These are phyloP conservation scores for Erethizon dorsatum DNA, from an alignment of 2,797 vertebrate species.

Conservation along the genomic window DNA sequence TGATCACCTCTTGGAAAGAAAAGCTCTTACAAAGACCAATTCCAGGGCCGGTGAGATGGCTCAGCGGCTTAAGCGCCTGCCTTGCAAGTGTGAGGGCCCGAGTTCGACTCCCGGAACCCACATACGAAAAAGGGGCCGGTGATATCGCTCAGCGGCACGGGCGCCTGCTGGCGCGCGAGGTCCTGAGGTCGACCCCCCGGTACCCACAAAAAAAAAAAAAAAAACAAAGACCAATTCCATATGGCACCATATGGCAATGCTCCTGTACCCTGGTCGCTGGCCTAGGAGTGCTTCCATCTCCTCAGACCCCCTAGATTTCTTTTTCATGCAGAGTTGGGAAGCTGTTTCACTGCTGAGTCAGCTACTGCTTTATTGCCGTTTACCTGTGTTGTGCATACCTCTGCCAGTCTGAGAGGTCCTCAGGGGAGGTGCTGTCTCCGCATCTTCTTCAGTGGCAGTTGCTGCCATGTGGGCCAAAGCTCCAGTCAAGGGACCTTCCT, in stretches of 20 bases:
- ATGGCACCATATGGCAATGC: not conserved
- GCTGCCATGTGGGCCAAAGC: fast-evolving
- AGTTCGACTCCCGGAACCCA: no score
- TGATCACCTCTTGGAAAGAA: slow-evolving; percentile 18
- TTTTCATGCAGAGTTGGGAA: no score
- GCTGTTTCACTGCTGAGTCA: not conserved
- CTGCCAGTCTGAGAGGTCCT: not conserved
- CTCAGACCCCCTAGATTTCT: not conserved
- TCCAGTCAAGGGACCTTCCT: not conserved
- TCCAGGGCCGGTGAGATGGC: no score
- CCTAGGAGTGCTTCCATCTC: not conserved
- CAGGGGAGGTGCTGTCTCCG: not conserved
- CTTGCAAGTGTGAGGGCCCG: no score
- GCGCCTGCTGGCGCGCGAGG: no score
- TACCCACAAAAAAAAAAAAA: no score
- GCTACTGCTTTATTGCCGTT: not conserved
- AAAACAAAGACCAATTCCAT: not conserved
- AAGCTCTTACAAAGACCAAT: not conserved
- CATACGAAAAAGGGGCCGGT: no score
- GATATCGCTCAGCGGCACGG: no score
- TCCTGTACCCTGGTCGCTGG: not conserved
- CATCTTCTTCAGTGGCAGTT: fast-evolving
- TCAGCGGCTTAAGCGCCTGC: no score
- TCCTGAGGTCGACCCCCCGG: no score
- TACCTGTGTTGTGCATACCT: not conserved